phyloP scores from a whole-genome alignment of 2,113 vertebrate species.

The Canis aureus region DNA sequence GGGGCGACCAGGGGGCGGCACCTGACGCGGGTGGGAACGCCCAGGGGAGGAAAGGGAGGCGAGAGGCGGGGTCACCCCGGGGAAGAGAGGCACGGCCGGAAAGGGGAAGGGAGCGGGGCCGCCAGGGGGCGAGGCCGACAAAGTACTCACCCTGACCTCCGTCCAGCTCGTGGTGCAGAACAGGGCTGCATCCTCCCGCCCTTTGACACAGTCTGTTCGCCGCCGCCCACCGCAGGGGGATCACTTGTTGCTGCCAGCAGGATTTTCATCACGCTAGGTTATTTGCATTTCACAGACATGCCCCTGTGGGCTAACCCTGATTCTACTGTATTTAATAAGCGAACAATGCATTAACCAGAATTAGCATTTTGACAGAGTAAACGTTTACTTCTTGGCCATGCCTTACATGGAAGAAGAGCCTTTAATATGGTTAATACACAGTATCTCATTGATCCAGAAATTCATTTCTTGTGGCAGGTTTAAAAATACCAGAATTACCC shows the following conservation, averaged over 20 bases:
- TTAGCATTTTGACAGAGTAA: neutral
- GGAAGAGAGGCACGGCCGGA: no score
- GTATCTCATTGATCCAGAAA: neutral
- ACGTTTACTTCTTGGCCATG: neutral
- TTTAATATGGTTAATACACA: neutral
- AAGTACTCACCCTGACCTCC: fast-evolving
- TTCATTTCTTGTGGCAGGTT: neutral
- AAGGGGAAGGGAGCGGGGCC: no score
- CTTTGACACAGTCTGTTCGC: no score
- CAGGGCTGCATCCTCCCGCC: neutral
- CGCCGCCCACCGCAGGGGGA: neutral
- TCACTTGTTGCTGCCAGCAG: neutral
- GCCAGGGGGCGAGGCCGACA: neutral
- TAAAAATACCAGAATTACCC: neutral
- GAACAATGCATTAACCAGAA: neutral
- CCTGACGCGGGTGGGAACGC: neutral
- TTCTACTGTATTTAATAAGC: neutral
- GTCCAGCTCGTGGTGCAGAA: fast-evolving
- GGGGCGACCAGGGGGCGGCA: neutral
- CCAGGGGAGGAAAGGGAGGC: neutral
- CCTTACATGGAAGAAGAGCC: neutral
- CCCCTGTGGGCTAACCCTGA: neutral
- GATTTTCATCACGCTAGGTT: neutral
- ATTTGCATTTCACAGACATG: neutral
- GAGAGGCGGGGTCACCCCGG: no score